phyloP scores from a whole-genome alignment of 1,140 invertebrate genomes.

The Drosophila prosaltans region DNA sequence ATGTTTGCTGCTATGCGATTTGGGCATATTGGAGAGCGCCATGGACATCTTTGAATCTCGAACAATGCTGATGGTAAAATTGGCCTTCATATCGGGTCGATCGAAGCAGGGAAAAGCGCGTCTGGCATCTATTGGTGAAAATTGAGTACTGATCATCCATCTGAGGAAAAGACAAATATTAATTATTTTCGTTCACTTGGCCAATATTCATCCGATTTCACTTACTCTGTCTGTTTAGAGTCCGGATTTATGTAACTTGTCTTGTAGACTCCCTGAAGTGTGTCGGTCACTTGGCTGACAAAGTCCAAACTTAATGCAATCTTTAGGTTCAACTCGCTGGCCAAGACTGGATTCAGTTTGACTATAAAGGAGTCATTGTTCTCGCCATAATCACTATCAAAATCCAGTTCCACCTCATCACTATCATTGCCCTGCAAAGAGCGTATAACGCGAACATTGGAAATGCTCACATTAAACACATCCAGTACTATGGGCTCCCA shows the following conservation, averaged over 20 bases:
- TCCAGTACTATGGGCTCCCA: constrained; percentile 80
- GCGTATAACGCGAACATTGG: constrained; percentile 72
- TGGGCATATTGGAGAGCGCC: constrained; percentile 87
- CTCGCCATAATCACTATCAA: constrained; percentile 73
- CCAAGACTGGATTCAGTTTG: constrained; percentile 43
- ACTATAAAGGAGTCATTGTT: constrained; percentile 75
- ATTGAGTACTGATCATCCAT: constrained; percentile 89
- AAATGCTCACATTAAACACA: constrained; percentile 75
- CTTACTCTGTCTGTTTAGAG: constrained; percentile 87
- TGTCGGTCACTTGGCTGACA: constrained; percentile 86
- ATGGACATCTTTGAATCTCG: constrained; percentile 86
- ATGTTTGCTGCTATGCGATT: constrained; percentile 45
- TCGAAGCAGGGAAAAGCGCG: constrained; percentile 96
- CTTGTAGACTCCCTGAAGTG: constrained; percentile 90
- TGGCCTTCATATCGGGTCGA: constrained; percentile 92
- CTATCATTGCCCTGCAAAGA: constrained; percentile 22
- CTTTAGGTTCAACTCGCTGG: constrained; percentile 39
- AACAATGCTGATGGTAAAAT: constrained; percentile 89
- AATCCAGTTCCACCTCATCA: constrained; percentile 73
- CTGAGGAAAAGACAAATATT: constrained; percentile 69
- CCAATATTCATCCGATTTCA: constrained; percentile 15
- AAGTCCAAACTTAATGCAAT: constrained; percentile 86
- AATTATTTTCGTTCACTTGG: background rate
- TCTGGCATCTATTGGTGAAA: constrained; percentile 92
- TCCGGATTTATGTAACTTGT: constrained; percentile 89